Evolutionary conservation across 2,113 vertebrate species (phyloP).

Genomic region (Mystacornis crossleyi): DNA sequence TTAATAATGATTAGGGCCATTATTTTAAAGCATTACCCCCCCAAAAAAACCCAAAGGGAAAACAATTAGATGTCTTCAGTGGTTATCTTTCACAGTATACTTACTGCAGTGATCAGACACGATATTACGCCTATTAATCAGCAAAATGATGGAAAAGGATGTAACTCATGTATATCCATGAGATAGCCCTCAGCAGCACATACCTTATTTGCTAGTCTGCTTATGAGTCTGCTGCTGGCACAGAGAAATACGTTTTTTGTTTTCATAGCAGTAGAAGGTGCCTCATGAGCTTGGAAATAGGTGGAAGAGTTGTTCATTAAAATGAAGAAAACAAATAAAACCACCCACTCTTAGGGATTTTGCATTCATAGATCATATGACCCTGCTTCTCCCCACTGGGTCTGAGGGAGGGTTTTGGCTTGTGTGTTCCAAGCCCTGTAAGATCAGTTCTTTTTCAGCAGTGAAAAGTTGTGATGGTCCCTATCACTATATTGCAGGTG

Average conservation of each 20-base stretch:
- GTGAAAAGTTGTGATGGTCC: background rate
- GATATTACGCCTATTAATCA: slow-evolving; percentile 72
- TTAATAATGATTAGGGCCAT: slow-evolving; percentile 74
- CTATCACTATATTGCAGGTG: background rate
- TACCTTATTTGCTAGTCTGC: slow-evolving; percentile 15
- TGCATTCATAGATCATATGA: background rate
- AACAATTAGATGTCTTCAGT: slow-evolving; percentile 70
- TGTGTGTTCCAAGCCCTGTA: background rate
- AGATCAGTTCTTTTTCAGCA: background rate
- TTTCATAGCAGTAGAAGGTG: background rate
- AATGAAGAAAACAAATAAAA: background rate
- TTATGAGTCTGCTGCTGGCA: background rate
- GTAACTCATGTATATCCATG: slow-evolving; percentile 12
- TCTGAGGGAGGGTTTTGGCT: background rate
- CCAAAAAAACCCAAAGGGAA: slow-evolving; percentile 40
- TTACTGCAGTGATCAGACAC: slow-evolving; percentile 66
- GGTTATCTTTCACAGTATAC: slow-evolving; percentile 68
- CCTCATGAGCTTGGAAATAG: background rate
- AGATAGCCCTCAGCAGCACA: background rate
- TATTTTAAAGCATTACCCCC: slow-evolving; percentile 66
- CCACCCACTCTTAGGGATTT: background rate
- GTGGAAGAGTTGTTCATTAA: background rate
- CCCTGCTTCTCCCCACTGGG: background rate
- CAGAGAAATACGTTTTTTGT: background rate
- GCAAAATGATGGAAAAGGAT: slow-evolving; percentile 58